Conservation (phyloP, 2,888 invertebrate species). For the Tipula confusa region DNA sequence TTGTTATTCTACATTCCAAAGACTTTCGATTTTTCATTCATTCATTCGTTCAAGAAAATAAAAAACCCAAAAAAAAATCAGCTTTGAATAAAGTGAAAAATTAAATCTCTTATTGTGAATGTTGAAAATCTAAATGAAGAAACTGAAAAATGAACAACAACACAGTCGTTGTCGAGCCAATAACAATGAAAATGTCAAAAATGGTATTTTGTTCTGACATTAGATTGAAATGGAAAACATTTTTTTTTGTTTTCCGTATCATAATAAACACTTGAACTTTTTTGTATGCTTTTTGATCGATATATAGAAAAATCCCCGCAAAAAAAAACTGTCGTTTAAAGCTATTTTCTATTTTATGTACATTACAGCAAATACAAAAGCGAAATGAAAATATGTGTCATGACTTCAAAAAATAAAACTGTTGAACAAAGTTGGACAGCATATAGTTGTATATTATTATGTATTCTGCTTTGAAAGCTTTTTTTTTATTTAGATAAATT, state of each 20-base stretch:
- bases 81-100: conserved; percentile 14
- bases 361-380: neutral
- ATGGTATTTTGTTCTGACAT: neutral
- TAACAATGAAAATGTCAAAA: neutral
- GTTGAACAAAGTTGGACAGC: conserved; percentile 12
- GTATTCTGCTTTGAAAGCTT: neutral
- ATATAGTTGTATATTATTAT: neutral
- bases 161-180: too few relatives aligned
- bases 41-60: neutral
- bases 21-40: neutral
- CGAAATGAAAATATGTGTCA: neutral
- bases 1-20: neutral
- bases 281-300: neutral
- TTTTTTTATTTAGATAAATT: neutral
- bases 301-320: neutral
- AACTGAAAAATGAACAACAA: neutral
- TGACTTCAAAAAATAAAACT: neutral
- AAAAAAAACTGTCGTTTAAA: neutral
- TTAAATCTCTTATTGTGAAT: neutral
- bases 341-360: neutral
- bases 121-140: neutral
- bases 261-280: neutral
- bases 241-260: neutral
- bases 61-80: neutral
- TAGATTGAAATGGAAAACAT: neutral